A percentile compares a stretch with the other conserved stretches of the same genome.
These are phyloP conservation scores for Tenthredo scrophulariae DNA, from an alignment of 2,888 invertebrate species.

Conservation along the genomic window DNA sequence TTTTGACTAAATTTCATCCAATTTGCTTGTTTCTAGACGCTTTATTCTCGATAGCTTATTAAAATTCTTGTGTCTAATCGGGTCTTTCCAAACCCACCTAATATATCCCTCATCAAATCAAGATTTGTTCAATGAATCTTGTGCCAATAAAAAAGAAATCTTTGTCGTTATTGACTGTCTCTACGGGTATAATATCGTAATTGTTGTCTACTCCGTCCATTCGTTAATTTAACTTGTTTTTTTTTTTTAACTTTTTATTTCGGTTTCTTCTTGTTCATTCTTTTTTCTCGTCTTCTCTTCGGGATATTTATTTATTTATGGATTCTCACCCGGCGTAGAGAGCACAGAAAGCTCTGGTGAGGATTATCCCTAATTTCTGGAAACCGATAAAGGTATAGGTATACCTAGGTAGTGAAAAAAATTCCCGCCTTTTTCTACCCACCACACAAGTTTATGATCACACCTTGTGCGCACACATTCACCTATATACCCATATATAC, in stretches of 20 bases:
- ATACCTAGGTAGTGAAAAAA: not conserved
- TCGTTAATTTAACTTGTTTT: not conserved
- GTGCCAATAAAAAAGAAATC: not conserved
- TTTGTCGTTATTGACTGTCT: not conserved
- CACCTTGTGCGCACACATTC: not conserved
- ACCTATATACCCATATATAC: not conserved
- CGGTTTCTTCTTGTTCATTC: not conserved
- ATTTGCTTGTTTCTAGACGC: too few relatives aligned
- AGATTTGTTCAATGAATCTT: not conserved
- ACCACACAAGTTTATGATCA: not conserved
- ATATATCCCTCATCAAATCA: not conserved
- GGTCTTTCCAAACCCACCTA: not conserved
- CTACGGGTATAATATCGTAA: not conserved
- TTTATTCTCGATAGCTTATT: too few relatives aligned
- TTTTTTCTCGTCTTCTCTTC: not conserved
- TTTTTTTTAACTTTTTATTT: not conserved
- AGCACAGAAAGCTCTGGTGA: not conserved
- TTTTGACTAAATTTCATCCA: not conserved
- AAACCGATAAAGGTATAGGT: not conserved
- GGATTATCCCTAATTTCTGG: constrained; percentile 9
- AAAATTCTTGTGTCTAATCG: not conserved
- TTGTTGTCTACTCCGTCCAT: not conserved
- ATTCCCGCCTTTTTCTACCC: not conserved
- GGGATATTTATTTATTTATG: not conserved
- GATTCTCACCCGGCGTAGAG: not conserved